Percentiles rank a stretch among this genome's conserved stretches.
Evolutionary conservation across 1,140 invertebrate species (phyloP).

Genomic region (Vollenhovia emeryi): DNA sequence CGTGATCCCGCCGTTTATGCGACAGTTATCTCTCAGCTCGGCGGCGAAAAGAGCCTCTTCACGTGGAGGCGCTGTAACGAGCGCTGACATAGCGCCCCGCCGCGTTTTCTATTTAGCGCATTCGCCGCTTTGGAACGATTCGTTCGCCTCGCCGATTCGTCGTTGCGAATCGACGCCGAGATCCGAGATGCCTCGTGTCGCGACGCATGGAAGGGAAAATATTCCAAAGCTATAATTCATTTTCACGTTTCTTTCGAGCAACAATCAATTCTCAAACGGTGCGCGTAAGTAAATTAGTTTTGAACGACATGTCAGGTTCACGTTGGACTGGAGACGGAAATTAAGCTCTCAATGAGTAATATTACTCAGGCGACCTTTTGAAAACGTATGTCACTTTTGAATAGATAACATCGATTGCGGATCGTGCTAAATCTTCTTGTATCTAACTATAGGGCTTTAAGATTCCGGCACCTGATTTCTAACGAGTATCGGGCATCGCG

Average conservation of each 20-base stretch:
- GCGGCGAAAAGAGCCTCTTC: conserved; percentile 54
- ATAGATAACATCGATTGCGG: background rate
- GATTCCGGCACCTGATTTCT: conserved; percentile 7
- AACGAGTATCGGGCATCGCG: background rate
- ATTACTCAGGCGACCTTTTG: background rate
- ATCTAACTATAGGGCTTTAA: background rate
- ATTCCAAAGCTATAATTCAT: background rate
- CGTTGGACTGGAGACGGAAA: background rate
- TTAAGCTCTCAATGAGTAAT: background rate
- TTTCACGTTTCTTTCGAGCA: background rate
- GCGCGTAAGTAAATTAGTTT: background rate
- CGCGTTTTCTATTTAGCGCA: conserved; percentile 19
- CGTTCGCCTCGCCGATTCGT: background rate
- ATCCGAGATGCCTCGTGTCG: too few species aligned
- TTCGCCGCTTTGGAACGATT: background rate
- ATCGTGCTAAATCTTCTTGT: background rate
- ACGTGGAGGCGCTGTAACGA: conserved; percentile 49
- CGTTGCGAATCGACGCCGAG: background rate
- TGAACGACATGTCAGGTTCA: background rate
- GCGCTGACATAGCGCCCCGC: conserved; percentile 33
- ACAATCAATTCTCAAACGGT: background rate
- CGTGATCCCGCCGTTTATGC: conserved; percentile 77
- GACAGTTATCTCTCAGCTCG: conserved; percentile 69
- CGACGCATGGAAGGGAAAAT: background rate
- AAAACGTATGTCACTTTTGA: background rate